Evolutionary conservation across 2,113 vertebrate species (phyloP), one percentile per base, ranked within the genome.

Genomic region (Pterocles burchelli): DNA sequence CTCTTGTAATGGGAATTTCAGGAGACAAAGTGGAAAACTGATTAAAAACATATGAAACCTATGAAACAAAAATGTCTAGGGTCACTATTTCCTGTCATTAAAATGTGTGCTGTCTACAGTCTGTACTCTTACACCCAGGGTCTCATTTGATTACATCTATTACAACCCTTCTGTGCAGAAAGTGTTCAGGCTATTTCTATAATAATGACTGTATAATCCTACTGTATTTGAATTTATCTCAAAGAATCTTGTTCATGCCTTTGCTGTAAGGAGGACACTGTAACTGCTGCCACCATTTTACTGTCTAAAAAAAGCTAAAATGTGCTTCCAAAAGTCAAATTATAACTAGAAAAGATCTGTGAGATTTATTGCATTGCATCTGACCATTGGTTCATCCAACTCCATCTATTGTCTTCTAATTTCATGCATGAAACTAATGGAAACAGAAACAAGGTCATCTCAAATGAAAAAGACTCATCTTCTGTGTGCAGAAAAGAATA

Each of bases 371-470:
- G 38, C 49, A 63, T 51, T 87, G 20, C 15, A 67, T 34, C 66
- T 48, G 61, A 75, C 14, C 13, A 46, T 17, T 31, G n/a, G 48
- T 87, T 82, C 54, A 49, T 78, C 38, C 57, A 72, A 8, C 57
- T 88, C 15, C 41, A 63, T 26, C 38, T 34, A 26, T 33, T 46
- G 28, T 73, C 38, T 85, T 65, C 52, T 87, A 84, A 91, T 78
- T 46, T 81, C 61, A 80, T 71, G 15, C 29, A 52, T 58, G 34
- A 91, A 94, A 81, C 26, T 38, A 90, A 90, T 43, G 54, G 48
- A 68, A 79, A 80, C 11, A 93, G 87, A 70, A 91, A 78, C 46
- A 89, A 94, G 51, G 68, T 86, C 33, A 90, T 71, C 21, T 89
- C 52, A 67, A 57, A 72, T 77, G 36, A 85, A 89, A 91, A 59